These are phyloP conservation scores for Numida meleagris DNA, from an alignment of 2,113 vertebrate species.

Conservation along the genomic window DNA sequence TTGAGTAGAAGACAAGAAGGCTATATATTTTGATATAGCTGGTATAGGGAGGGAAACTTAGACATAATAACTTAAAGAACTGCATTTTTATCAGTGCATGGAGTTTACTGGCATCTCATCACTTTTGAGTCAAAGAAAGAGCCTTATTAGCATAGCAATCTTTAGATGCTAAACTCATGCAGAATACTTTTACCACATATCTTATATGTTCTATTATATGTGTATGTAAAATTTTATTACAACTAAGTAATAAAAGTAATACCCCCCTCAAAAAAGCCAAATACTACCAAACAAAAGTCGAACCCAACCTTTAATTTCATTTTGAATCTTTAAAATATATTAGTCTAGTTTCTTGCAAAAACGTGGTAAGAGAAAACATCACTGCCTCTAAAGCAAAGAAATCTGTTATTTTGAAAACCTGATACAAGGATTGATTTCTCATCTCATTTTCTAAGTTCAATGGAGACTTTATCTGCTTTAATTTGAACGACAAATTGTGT, in stretches of 20 bases:
- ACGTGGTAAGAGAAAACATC: background rate
- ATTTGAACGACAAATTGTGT: constrained; percentile 23
- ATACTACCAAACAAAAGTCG: background rate
- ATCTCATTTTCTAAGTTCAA: constrained; percentile 23
- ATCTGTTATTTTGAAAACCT: constrained; percentile 13
- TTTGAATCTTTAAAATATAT: background rate
- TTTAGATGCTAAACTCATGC: background rate
- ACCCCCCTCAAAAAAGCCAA: background rate
- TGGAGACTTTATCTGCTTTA: constrained; percentile 21
- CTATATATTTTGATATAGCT: background rate
- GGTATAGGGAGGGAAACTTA: background rate
- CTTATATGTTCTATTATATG: background rate
- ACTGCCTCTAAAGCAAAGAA: constrained; percentile 12
- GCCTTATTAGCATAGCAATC: background rate
- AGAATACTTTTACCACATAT: background rate
- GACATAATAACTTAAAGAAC: background rate
- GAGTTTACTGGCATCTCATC: background rate
- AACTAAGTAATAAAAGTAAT: background rate
- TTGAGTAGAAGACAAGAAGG: background rate
- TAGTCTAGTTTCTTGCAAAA: background rate
- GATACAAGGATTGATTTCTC: constrained; percentile 53
- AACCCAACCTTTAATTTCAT: background rate
- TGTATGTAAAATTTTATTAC: background rate
- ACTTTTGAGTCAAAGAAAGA: background rate
- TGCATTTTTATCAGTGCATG: background rate